These are phyloP conservation scores for Peromyscus attwateri DNA, from an alignment of 2,797 vertebrate species.

Conservation along the genomic window DNA sequence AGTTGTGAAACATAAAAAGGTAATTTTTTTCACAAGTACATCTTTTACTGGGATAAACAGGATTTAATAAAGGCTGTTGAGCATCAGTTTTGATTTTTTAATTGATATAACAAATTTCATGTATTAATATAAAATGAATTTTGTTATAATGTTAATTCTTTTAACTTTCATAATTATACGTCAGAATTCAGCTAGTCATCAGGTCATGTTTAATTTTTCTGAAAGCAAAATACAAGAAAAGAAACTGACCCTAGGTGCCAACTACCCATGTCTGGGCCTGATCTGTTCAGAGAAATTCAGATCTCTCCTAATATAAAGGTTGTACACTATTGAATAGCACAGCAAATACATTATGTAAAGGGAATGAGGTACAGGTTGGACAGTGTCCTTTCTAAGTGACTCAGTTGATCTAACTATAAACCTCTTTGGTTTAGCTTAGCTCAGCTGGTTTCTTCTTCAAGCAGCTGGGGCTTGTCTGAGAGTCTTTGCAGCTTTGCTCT, in stretches of 20 bases:
- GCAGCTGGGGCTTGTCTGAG: background rate
- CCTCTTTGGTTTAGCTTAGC: background rate
- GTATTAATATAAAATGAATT: background rate
- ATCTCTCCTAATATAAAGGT: background rate
- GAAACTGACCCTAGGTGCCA: background rate
- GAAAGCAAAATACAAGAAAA: background rate
- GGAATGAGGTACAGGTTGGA: background rate
- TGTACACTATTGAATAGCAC: background rate
- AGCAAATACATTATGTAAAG: background rate
- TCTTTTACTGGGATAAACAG: conserved; percentile 23
- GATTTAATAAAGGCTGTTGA: background rate
- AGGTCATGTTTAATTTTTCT: background rate
- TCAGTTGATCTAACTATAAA: background rate
- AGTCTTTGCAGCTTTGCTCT: background rate
- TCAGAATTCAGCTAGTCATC: conserved; percentile 30
- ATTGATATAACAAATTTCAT: background rate
- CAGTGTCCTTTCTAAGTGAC: background rate
- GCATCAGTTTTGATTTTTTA: background rate
- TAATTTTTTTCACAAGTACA: background rate
- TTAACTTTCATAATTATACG: conserved; percentile 27
- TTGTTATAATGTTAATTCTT: background rate
- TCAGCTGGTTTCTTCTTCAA: background rate
- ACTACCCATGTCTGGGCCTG: background rate
- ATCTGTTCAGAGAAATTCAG: background rate
- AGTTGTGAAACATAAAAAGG: background rate